Evolutionary conservation across 1,140 invertebrate species (phyloP).

Genomic region (Lordiphosa stackelbergi): DNA sequence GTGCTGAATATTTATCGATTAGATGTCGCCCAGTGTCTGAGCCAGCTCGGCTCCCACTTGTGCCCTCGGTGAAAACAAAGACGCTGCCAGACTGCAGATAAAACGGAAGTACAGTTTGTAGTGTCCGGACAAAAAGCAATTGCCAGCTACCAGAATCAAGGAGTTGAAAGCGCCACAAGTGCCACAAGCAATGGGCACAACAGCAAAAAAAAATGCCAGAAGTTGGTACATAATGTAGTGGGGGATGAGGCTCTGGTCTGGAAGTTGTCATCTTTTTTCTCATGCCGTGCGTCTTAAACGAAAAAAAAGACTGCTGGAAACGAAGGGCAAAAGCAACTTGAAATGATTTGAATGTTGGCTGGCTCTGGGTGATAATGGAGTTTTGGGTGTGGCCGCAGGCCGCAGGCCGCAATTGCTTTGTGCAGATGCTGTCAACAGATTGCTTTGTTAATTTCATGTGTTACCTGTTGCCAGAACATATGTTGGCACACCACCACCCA

Average conservation of each 20-base stretch:
- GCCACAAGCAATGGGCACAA: constrained; percentile 26
- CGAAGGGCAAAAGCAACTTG: constrained; percentile 25
- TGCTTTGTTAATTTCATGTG: constrained; percentile 12
- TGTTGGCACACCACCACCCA: constrained; percentile 1
- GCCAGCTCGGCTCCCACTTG: constrained; percentile 6
- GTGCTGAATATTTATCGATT: constrained; percentile 71
- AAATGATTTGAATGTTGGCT: constrained; percentile 43
- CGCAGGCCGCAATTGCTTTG: constrained; percentile 1
- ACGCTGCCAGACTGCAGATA: constrained; percentile 38
- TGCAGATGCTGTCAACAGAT: constrained; percentile 9
- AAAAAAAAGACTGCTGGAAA: constrained; percentile 5
- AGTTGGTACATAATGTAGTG: too few relatives aligned
- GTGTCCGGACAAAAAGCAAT: constrained; percentile 62
- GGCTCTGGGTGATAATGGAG: constrained; percentile 17
- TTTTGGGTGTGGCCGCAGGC: constrained; percentile 22
- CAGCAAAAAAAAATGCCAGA: constrained; percentile 21
- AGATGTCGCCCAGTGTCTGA: constrained; percentile 26
- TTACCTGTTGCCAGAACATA: constrained; percentile 10
- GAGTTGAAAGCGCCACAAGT: constrained; percentile 43
- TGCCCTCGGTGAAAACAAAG: constrained; percentile 42
- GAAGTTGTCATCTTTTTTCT: constrained; percentile 28
- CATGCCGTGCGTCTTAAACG: constrained; percentile 1
- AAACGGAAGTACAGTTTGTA: constrained; percentile 69
- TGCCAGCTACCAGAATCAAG: constrained; percentile 26
- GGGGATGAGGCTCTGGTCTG: background rate